These are phyloP conservation scores for Callaeas wilsoni DNA, from an alignment of 2,113 vertebrate species.

Conservation along the genomic window DNA sequence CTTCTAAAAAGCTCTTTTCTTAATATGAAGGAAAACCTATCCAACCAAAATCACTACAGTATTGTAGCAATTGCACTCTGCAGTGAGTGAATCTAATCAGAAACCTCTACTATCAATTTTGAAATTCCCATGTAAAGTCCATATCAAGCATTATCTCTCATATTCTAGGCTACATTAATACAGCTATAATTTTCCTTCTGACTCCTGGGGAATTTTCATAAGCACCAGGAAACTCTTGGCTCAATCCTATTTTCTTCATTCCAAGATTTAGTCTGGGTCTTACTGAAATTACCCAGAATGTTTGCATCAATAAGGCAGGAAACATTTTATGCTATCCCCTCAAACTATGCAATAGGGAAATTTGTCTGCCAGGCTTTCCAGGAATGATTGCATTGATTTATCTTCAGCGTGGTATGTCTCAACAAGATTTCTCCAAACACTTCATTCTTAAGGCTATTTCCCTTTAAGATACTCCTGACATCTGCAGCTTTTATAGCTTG, in stretches of 20 bases:
- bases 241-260: background rate
- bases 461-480: slow-evolving; percentile 41
- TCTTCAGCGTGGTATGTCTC: slow-evolving; percentile 30
- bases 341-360: slow-evolving; percentile 33
- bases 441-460: slow-evolving; percentile 43
- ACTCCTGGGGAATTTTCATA: background rate
- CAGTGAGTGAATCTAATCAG: background rate
- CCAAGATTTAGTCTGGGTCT: background rate
- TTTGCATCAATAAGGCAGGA: slow-evolving; percentile 28
- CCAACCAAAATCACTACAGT: background rate
- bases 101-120: background rate
- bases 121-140: background rate
- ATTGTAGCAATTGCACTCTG: background rate
- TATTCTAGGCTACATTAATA: background rate
- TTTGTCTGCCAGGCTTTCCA: slow-evolving; percentile 58
- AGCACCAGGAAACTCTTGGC: background rate
- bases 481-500: slow-evolving; percentile 51
- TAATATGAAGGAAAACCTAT: background rate
- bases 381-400: slow-evolving; percentile 56
- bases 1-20: background rate
- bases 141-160: background rate
- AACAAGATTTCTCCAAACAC: slow-evolving; percentile 53
- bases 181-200: background rate
- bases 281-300: background rate
- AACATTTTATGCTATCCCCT: slow-evolving; percentile 31